Base-by-base conservation (phyloP, 2,888 invertebrate species). In the Cepaea hortensis region DNA sequence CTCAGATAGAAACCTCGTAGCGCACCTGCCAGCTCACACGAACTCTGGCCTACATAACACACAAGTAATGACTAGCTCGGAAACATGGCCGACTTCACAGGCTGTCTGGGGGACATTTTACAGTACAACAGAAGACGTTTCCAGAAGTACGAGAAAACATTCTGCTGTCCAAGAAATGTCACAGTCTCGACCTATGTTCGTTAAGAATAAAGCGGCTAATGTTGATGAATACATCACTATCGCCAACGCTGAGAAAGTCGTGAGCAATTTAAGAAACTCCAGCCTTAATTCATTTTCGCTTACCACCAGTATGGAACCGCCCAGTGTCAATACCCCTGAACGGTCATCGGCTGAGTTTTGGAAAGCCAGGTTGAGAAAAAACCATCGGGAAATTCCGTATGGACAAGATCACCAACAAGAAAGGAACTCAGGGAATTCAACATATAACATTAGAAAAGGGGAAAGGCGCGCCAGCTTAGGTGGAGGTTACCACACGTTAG, bases 301-400 rank as follows among this genome's bases (percentile, higher is more conserved):
- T n/a, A 61, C 55, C 11, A 7, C 1, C 61, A 61, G 68, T n/a
- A 61, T 23, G 35, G 23, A 23, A 15, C 61, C 79, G 6, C n/a
- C 20, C 6, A 20, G 20, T 6, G n/a, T 20, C 2, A 68, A 46
- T 13, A n/a, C 11, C n/a, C n/a, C 55, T 9, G 72, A 35, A 15
- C 70, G 9, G 72, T 50, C 72, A 7, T 50, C 82, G 72, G 82
- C 61, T 70, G 72, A 23, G 9, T 72, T 11, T 7, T 82, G 82
- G 82, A 68, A 72, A 72, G 23, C 72, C 7, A 65, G 35, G 15
- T 0, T 82, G 73, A 82, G 72, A 23, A 20, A 82, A 82, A 82
- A 73, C 23, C 79, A 79, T 9, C 55, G 3, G 18, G 3, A 77
- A 18, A 18, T 18, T 18, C 62, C 72, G 23, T 61, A 61, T 4